Conservation (phyloP, 2,797 vertebrate genomes). For the Myoxocephalus aenaeus region DNA sequence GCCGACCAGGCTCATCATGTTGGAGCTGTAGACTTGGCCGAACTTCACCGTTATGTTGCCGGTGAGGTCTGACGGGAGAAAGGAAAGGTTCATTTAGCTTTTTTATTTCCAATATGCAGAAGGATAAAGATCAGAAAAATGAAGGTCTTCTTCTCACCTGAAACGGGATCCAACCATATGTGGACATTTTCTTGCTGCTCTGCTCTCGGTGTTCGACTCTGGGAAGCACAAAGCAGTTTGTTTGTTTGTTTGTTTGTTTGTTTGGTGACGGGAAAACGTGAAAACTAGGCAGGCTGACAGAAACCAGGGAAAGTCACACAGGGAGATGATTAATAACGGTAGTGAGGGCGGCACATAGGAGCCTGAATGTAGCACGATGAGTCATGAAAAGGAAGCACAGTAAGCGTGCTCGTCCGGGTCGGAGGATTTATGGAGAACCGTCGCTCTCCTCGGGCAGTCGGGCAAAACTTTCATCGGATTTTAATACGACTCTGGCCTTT, state of each 20-base stretch:
- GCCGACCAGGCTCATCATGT: neutral
- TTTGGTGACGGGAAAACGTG: slow-evolving; percentile 21
- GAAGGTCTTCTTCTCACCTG: slow-evolving; percentile 45
- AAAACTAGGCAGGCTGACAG: slow-evolving; percentile 42
- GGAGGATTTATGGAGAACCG: neutral
- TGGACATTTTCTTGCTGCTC: slow-evolving; percentile 41
- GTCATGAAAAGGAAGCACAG: slow-evolving; percentile 23
- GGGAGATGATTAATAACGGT: slow-evolving; percentile 60
- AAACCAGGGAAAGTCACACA: slow-evolving; percentile 65
- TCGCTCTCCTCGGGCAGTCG: no score
- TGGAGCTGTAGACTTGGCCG: fast-evolving
- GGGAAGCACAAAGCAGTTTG: neutral
- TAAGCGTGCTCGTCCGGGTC: slow-evolving; percentile 26
- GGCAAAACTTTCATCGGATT: no score
- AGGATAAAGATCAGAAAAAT: neutral
- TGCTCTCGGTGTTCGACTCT: slow-evolving; percentile 28
- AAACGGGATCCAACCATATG: slow-evolving; percentile 36
- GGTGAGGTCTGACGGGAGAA: neutral
- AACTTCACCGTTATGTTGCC: neutral
- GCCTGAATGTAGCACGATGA: slow-evolving; percentile 49
- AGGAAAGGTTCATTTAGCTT: no score
- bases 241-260: neutral
- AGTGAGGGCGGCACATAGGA: slow-evolving; percentile 47
- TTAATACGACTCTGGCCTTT: no score
- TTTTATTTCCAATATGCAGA: no score